phyloP scores from a whole-genome alignment of 2,113 vertebrate species.

The Passer domesticus region DNA sequence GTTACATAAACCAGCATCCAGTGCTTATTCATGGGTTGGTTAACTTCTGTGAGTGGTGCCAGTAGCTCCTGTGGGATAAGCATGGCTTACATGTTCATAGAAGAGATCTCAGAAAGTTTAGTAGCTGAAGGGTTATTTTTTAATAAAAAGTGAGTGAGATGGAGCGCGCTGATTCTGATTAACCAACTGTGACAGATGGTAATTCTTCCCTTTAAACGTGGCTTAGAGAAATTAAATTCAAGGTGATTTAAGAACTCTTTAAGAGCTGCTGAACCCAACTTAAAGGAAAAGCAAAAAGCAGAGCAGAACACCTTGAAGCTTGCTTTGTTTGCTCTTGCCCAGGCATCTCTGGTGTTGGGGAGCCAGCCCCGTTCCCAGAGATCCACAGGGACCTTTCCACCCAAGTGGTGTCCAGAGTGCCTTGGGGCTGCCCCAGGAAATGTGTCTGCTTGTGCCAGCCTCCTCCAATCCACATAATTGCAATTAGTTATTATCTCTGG shows the following conservation, averaged over 20 bases:
- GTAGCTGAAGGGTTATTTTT: constrained; percentile 10
- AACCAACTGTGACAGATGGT: constrained; percentile 31
- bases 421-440: neutral
- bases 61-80: neutral
- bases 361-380: neutral
- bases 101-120: neutral
- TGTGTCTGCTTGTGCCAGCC: neutral
- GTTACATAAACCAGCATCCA: neutral
- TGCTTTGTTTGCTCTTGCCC: neutral
- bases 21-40: neutral
- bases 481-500: neutral
- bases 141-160: neutral
- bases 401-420: neutral
- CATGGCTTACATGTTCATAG: neutral
- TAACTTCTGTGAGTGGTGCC: neutral
- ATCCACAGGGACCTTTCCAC: neutral
- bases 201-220: constrained; percentile 17
- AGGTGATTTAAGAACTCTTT: constrained; percentile 32
- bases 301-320: neutral
- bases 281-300: neutral
- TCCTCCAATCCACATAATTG: neutral
- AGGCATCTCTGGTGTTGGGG: fast-evolving
- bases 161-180: neutral
- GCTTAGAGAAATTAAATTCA: constrained; percentile 43
- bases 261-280: neutral